phyloP scores from a whole-genome alignment of 1,140 invertebrate genomes.

The Parasteatoda tepidariorum region DNA sequence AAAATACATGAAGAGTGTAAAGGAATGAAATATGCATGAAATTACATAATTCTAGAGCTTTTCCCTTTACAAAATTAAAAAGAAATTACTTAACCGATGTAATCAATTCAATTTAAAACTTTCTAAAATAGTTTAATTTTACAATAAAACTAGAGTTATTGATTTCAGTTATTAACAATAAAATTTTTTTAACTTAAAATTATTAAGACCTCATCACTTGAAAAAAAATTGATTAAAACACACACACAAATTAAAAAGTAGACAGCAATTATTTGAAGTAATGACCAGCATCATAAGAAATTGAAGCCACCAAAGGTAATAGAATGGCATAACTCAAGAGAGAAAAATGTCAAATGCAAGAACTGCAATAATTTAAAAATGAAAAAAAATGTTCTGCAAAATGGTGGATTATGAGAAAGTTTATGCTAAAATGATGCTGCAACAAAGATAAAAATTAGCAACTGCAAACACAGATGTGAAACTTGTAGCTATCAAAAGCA shows the following conservation, averaged over 20 bases:
- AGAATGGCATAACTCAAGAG: neutral
- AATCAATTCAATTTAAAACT: neutral
- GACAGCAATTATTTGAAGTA: neutral
- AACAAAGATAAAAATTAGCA: conserved; percentile 33
- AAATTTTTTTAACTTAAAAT: neutral
- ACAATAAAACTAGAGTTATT: neutral
- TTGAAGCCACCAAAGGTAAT: neutral
- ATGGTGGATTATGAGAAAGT: neutral
- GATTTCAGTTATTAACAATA: neutral
- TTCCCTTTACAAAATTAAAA: too few species aligned
- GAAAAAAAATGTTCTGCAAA: neutral
- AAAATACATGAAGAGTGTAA: too few species aligned
- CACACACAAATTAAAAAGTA: neutral
- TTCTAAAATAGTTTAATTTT: neutral
- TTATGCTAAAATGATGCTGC: neutral
- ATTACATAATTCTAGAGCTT: too few species aligned
- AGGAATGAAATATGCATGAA: too few species aligned
- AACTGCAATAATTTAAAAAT: neutral
- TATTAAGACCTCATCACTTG: neutral
- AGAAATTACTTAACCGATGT: neutral
- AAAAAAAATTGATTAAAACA: neutral
- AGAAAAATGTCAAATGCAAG: neutral
- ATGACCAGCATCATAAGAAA: conserved; percentile 3
- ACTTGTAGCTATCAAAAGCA: conserved; percentile 47
- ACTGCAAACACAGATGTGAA: conserved; percentile 30